These are phyloP conservation scores for Montipora cactus DNA, from an alignment of 64 coral and sea anemone species.

Conservation along the genomic window DNA sequence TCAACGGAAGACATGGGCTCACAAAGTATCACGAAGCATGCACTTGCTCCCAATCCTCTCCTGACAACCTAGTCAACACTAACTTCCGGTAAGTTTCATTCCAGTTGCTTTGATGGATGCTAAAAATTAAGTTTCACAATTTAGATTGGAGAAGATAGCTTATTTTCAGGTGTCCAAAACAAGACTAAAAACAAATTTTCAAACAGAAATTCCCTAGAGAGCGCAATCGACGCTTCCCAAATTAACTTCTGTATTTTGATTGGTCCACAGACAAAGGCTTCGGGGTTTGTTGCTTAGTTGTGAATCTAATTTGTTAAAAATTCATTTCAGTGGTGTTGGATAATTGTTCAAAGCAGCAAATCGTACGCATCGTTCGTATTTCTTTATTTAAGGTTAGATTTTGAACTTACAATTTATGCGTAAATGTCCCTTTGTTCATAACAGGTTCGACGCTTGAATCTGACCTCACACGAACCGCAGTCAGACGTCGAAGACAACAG, in stretches of 20 bases:
- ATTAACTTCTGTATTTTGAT: background rate
- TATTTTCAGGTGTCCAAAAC: background rate
- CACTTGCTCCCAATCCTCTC: background rate
- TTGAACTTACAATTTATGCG: background rate
- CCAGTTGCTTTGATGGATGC: background rate
- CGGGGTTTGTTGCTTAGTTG: background rate
- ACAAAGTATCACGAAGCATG: too few relatives aligned
- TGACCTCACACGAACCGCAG: background rate
- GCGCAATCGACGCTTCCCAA: too few relatives aligned
- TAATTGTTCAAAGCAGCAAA: background rate
- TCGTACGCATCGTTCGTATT: background rate
- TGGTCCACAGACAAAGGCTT: background rate
- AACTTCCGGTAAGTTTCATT: background rate
- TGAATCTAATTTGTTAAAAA: conserved; percentile 49
- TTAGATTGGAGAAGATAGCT: background rate
- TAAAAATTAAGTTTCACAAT: background rate
- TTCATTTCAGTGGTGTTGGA: conserved; percentile 32
- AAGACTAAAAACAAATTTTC: background rate
- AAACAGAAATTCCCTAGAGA: too few relatives aligned
- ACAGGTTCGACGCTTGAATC: background rate
- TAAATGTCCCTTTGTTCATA: background rate
- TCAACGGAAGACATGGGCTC: conserved; percentile 12
- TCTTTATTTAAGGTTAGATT: conserved; percentile 13
- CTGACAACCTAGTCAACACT: background rate
- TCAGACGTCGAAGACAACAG: background rate